Percentiles rank a stretch among this genome's conserved stretches.
Evolutionary conservation across 2,888 invertebrate genomes (phyloP).

Genomic region (Apodemia duryi): DNA sequence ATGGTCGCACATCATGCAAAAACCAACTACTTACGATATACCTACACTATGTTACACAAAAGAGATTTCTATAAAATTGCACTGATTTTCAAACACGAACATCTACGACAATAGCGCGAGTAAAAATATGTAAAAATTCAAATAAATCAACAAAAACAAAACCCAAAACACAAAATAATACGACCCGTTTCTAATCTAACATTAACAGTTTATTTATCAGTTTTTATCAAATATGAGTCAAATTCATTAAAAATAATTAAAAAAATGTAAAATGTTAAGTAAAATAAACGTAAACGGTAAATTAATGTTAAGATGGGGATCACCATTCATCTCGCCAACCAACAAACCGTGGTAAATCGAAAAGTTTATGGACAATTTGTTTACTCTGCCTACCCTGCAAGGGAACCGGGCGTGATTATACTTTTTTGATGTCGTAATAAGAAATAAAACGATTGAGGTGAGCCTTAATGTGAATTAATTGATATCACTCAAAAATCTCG

Average conservation of each 20-base stretch:
- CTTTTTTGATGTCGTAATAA: too few species aligned
- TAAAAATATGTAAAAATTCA: slow-evolving; percentile 68
- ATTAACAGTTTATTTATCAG: slow-evolving; percentile 71
- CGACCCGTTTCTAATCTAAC: slow-evolving; percentile 78
- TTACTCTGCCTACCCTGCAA: too few species aligned
- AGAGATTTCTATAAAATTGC: slow-evolving; percentile 79
- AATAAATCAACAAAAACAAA: slow-evolving; percentile 74
- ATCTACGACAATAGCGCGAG: slow-evolving; percentile 67
- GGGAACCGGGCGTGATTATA: too few species aligned
- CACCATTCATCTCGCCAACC: too few species aligned
- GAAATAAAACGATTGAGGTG: too few species aligned
- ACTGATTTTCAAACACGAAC: slow-evolving; percentile 77
- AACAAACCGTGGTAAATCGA: too few species aligned
- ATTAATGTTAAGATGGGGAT: too few species aligned
- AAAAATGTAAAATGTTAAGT: too few species aligned
- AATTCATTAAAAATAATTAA: slow-evolving; percentile 36
- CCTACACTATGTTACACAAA: slow-evolving; percentile 76
- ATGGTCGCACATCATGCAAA: slow-evolving; percentile 56
- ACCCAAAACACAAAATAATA: slow-evolving; percentile 77
- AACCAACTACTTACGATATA: slow-evolving; percentile 65
- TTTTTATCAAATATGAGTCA: slow-evolving; percentile 64
- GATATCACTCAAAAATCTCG: too few species aligned
- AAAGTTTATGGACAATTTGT: too few species aligned
- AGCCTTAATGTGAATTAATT: too few species aligned
- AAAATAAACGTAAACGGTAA: too few species aligned